Percentiles rank a stretch among this genome's conserved stretches.
phyloP scores from a whole-genome alignment of 2,797 vertebrate species.

The Bovichtus variegatus region DNA sequence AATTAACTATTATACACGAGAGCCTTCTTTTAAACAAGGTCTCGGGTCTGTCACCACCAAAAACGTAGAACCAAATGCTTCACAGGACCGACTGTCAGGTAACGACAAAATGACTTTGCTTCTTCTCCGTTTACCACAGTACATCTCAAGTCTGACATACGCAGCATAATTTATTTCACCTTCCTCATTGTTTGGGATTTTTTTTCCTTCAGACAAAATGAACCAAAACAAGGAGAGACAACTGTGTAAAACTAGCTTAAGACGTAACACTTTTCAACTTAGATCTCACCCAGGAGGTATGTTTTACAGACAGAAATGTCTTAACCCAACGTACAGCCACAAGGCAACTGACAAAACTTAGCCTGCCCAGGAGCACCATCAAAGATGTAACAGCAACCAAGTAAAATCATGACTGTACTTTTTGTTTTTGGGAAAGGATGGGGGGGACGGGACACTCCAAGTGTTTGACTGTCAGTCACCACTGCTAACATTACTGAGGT shows the following conservation, averaged over 20 bases:
- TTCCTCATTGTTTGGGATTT: slow-evolving; percentile 9
- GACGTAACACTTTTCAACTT: slow-evolving; percentile 23
- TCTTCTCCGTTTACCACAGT: not conserved
- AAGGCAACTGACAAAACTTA: not conserved
- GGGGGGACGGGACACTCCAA: slow-evolving; percentile 20
- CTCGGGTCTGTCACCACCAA: not conserved
- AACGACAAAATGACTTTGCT: not conserved
- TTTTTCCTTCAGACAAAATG: not conserved
- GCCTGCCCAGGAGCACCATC: slow-evolving; percentile 9
- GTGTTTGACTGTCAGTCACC: slow-evolving; percentile 87
- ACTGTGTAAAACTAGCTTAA: slow-evolving; percentile 12
- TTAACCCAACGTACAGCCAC: not conserved
- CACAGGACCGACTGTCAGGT: not conserved
- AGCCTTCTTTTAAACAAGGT: not conserved
- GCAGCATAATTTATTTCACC: not conserved
- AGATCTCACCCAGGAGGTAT: not conserved
- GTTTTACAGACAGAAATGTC: not conserved
- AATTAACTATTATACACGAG: not conserved
- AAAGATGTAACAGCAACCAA: slow-evolving; percentile 24
- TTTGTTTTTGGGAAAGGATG: not conserved
- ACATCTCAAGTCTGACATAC: not conserved
- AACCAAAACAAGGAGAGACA: not conserved
- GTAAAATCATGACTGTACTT: not conserved
- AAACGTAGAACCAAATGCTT: not conserved
- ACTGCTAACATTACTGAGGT: slow-evolving; percentile 90